Base-by-base conservation (phyloP, 1,140 invertebrate species). In the Archivesica marissinica region DNA sequence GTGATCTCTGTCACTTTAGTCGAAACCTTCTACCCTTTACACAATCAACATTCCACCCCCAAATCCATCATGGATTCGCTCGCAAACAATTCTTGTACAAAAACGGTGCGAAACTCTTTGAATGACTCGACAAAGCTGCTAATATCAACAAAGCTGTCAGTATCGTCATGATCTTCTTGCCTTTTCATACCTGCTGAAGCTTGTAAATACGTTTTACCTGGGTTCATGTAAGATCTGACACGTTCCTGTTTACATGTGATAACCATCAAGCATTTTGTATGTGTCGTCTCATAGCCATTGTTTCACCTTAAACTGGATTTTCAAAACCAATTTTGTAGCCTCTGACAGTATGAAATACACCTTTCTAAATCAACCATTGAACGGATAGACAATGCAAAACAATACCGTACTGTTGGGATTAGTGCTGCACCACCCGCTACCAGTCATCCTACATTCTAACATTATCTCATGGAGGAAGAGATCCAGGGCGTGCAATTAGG, bases 131-230 rank as follows among this genome's bases (percentile, higher is more conserved):
- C 59, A 64, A 64, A 64, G 59, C 3, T 33, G 28, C 7, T 17
- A n/a, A n/a, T n/a, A n/a, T n/a, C n/a, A n/a, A n/a, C n/a, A n/a
- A n/a, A n/a, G n/a, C n/a, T n/a, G n/a, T n/a, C 23, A 15, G 33
- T 64, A 64, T 35, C 59, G n/a, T 17, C 1, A 64, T 64, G 59
- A 64, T 59, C 54, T n/a, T n/a, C n/a, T 35, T 35, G 20, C 30
- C 59, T 35, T 64, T 64, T 64, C 30, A 64, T 35, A 64, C 15
- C 30, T 17, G 15, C 30, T 20, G 30, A 64, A 20, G 23, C 59
- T 64, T 64, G 59, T 64, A 64, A 64, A 59, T 59, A 59, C 23
- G 23, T 59, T 59, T 59, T 59, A 28, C 54, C 25, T 23, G 33
- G 3, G 54, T 28, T 59, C 54, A 28, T 59, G 54, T 59, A 59